A percentile compares a stretch with the other conserved stretches of the same genome.
These are phyloP conservation scores for Leptinotarsa juncta DNA, from an alignment of 2,888 invertebrate species.

Conservation along the genomic window DNA sequence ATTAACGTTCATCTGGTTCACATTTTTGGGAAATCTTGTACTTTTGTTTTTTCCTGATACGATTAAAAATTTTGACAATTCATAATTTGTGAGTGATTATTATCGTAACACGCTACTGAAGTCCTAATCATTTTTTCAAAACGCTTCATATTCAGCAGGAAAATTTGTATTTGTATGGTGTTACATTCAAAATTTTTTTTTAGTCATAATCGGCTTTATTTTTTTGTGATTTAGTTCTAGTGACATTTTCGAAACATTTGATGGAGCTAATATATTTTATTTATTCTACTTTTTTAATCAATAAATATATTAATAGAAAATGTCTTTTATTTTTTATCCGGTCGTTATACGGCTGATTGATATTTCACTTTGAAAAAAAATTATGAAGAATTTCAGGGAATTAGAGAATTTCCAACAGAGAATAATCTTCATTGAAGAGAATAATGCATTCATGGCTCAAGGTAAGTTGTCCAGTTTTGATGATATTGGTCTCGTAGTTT, in stretches of 20 bases:
- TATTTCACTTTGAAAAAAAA: no score
- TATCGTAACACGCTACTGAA: not conserved
- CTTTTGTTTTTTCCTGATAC: not conserved
- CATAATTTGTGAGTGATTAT: not conserved
- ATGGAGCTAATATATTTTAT: slow-evolving; percentile 30
- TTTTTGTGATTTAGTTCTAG: slow-evolving; percentile 31
- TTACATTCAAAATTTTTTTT: not conserved
- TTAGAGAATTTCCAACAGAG: no score
- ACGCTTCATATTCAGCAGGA: not conserved
- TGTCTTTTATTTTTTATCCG: no score
- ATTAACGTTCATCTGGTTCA: not conserved
- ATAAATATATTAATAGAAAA: not conserved
- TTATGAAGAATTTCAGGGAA: no score
- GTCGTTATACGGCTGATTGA: no score
- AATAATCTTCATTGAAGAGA: no score
- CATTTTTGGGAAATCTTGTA: not conserved
- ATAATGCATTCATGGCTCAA: no score
- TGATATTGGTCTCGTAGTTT: no score
- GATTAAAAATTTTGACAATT: not conserved
- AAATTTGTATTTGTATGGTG: not conserved
- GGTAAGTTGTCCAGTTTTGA: no score
- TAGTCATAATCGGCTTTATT: slow-evolving; percentile 27
- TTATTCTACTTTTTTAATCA: slow-evolving; percentile 28
- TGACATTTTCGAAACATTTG: slow-evolving; percentile 12
- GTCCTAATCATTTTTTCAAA: no score